Conservation (phyloP, 2,888 invertebrate species). For the Cordilura impudica region DNA sequence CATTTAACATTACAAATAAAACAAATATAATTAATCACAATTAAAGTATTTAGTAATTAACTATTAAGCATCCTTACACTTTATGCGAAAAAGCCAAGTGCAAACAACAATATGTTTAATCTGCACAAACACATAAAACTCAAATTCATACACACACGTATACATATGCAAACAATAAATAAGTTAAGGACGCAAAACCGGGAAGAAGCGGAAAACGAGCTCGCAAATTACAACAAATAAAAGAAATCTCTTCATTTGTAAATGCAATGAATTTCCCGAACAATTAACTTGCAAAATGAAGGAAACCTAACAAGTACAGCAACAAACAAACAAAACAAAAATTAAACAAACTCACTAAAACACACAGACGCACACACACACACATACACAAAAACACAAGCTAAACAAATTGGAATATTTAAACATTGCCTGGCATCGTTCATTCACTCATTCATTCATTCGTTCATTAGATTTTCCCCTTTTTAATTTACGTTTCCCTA, state of each 20-base stretch:
- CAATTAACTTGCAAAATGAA: slow-evolving; percentile 58
- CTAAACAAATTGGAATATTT: slow-evolving; percentile 44
- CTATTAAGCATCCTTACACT: slow-evolving; percentile 42
- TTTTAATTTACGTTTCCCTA: background rate
- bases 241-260: slow-evolving; percentile 57
- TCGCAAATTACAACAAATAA: background rate
- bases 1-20: no score
- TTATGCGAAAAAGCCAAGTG: slow-evolving; percentile 18
- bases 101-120: slow-evolving; percentile 41
- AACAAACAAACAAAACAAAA: no score
- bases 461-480: no score
- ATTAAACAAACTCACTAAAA: slow-evolving; percentile 14
- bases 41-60: slow-evolving; percentile 60
- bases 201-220: background rate
- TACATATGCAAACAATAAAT: background rate
- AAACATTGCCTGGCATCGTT: slow-evolving; percentile 26
- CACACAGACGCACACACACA: background rate
- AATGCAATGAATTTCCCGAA: slow-evolving; percentile 63
- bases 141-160: background rate
- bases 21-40: slow-evolving; percentile 54
- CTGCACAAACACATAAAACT: slow-evolving; percentile 21
- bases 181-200: slow-evolving; percentile 38
- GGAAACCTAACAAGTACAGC: slow-evolving; percentile 29
- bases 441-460: slow-evolving; percentile 15
- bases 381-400: background rate